Evolutionary conservation across 2,797 vertebrate genomes (phyloP), one percentile per base, ranked within the genome.

Genomic region (Rhinatrema bivittatum): DNA sequence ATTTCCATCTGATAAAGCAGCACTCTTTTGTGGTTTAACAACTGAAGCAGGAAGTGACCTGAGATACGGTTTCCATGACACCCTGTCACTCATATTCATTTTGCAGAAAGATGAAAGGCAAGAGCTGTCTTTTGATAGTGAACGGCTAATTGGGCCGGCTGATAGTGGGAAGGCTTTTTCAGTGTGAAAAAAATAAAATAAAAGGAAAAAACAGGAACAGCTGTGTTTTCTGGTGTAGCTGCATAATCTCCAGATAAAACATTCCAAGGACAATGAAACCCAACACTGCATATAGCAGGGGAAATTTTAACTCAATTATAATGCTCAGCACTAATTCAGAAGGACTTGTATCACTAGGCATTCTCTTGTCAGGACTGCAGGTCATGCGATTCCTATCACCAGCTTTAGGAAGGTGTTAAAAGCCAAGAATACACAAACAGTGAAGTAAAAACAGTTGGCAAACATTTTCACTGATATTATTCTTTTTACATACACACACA

Each of bases 11-110:
- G 53, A 51, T 61, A 51, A n/a, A 6, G 10, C 37, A 25, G 17
- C 50, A 61, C 33, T 31, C 53, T 47, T 60, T 36, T 55, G 47
- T 74, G 50, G 37, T 72, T 71, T 42, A 70, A 76, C 63, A 72
- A 59, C 69, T 79, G 76, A 78, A 84, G 81, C 76, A 79, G 88
- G 85, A 93, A 90, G 77, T 89, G 84, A 88, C 83, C 86, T 46
- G 57, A 67, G 70, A 72, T 85, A 79, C 70, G 83, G 87, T 86
- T 89, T 83, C 91, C 86, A 91, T 87, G 88, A 82, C 84, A 82
- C 78, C 80, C 74, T 80, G 71, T 81, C 78, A 68, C 66, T 81
- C 46, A 65, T 65, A 77, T 72, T 53, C 69, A 70, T 74, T 81
- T 80, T 79, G 68, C 40, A 35, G 28, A 68, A 72, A 87, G 90